Evolutionary conservation across 1,140 invertebrate genomes (phyloP), one percentile per base, ranked within the genome.

Genomic region (Lithobius niger): DNA sequence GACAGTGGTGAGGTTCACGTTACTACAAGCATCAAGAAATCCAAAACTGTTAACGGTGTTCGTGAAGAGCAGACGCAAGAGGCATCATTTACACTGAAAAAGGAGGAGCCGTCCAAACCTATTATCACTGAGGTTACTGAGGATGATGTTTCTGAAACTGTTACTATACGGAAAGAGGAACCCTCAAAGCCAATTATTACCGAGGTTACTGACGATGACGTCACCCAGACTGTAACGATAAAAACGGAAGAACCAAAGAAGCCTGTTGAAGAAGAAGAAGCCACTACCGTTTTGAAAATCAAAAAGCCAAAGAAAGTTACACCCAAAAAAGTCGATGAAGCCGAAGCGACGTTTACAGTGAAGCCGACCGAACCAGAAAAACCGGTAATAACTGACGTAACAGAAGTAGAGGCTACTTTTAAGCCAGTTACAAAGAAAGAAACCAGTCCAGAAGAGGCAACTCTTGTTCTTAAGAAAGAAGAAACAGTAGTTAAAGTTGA

Each of bases 371-470:
- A 6, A 47, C 6, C 44, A 47, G 6, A 71, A 52, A 66, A 70
- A 53, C 18, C 27, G n/a, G 43, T 52, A 52, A 52, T 50, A 18
- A 26, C 36, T 24, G 24, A 57, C 40, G 19, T 21, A 0, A 50
- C 44, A n/a, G 61, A 62, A 53, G 59, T 56, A 49, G 27, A 47
- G 4, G 27, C 52, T 15, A 47, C 56, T 40, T 26, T 59, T n/a
- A 42, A 55, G 54, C 27, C n/a, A 77, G 24, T 72, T 77, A 59
- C 57, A 45, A 79, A 77, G 59, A 78, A 77, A 62, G 81, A 84
- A 58, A 19, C 1, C 15, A 22, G 13, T 16, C 76, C 77, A 45
- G 74, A 82, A 53, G 64, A 0, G 72, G 74, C 77, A 50, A 74
- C 74, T 2, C 76, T 80, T 57, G 73, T 77, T 56, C 72, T 76